These are phyloP conservation scores for Pterostichus niger DNA, from an alignment of 2,888 invertebrate genomes.

Conservation along the genomic window DNA sequence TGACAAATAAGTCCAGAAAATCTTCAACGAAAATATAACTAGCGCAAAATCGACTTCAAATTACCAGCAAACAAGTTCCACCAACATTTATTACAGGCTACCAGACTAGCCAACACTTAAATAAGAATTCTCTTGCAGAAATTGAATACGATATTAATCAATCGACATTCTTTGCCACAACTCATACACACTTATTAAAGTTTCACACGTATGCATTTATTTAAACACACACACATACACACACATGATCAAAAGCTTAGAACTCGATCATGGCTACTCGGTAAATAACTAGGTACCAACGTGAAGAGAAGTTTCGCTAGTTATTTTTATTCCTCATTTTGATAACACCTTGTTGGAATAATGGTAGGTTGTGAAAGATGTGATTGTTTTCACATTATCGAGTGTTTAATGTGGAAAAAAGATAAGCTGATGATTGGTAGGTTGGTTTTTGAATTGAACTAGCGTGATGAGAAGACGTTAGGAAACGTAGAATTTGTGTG, in stretches of 20 bases:
- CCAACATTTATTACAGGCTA: not conserved
- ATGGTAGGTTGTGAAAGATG: conserved; percentile 6
- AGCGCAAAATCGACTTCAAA: no score
- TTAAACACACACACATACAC: conserved; percentile 38
- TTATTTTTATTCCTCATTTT: conserved; percentile 15
- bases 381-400: conserved; percentile 44
- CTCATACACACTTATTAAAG: conserved; percentile 55
- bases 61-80: conserved; percentile 22
- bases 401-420: conserved; percentile 1
- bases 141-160: conserved; percentile 60
- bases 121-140: conserved; percentile 55
- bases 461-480: conserved; percentile 16
- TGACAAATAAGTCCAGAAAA: no score
- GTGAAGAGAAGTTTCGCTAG: not conserved
- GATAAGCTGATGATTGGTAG: conserved; percentile 7
- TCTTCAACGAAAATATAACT: no score
- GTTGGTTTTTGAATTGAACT: not conserved
- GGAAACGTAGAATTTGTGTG: conserved; percentile 10
- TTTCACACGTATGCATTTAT: conserved; percentile 45
- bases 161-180: conserved; percentile 23
- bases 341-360: conserved; percentile 17
- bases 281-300: conserved; percentile 26
- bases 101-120: conserved; percentile 31
- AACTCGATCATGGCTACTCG: not conserved
- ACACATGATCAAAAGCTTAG: not conserved